Conservation (phyloP, 1,140 invertebrate species). For the Bradysia coprophila region DNA sequence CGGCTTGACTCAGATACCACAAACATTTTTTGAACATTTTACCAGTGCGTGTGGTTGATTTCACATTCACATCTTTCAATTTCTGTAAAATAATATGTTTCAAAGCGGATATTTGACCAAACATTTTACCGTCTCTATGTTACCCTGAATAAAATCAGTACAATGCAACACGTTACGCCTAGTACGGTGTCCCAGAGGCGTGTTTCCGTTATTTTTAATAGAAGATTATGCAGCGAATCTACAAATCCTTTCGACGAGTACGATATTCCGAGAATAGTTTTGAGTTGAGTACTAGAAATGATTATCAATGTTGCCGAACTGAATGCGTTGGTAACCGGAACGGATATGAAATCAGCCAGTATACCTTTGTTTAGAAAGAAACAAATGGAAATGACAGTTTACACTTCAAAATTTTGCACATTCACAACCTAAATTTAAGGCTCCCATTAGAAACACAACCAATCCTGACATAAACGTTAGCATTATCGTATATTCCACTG, state of each 20-base stretch:
- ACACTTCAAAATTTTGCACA: too few relatives aligned
- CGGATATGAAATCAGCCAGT: conserved; percentile 84
- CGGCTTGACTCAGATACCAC: too few relatives aligned
- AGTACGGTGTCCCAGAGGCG: conserved; percentile 44
- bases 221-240: conserved; percentile 43
- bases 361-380: too few relatives aligned
- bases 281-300: conserved; percentile 75
- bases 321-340: conserved; percentile 84
- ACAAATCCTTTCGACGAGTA: conserved; percentile 53
- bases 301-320: conserved; percentile 86
- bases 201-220: conserved; percentile 37
- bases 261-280: conserved; percentile 57
- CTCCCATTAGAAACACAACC: too few relatives aligned
- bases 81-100: conserved; percentile 30
- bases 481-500: too few relatives aligned
- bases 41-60: too few relatives aligned
- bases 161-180: conserved; percentile 47
- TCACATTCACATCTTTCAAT: conserved; percentile 33
- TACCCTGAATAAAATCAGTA: too few relatives aligned
- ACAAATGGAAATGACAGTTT: background rate
- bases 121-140: too few relatives aligned
- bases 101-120: too few relatives aligned
- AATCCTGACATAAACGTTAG: too few relatives aligned
- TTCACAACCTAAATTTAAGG: too few relatives aligned
- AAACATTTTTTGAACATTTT: too few relatives aligned